phyloP scores from a whole-genome alignment of 2,797 vertebrate genomes.

The Tinamus major region DNA sequence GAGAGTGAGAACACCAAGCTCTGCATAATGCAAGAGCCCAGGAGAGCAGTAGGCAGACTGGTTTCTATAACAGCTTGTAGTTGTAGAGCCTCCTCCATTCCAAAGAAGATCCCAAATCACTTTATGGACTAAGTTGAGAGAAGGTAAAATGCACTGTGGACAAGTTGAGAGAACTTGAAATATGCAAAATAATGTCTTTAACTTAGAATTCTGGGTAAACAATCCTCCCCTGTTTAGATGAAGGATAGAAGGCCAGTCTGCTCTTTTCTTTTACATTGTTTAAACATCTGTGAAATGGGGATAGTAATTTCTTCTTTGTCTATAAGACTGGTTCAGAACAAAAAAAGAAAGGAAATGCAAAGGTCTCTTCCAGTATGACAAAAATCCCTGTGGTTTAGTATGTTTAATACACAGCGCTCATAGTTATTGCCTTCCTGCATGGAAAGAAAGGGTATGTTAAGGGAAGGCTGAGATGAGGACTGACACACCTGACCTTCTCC shows the following conservation, averaged over 20 bases:
- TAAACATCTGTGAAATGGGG: neutral
- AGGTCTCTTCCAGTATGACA: neutral
- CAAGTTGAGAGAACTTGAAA: slow-evolving; percentile 47
- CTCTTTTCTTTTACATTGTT: neutral
- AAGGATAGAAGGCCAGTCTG: neutral
- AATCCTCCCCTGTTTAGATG: slow-evolving; percentile 18
- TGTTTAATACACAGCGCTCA: neutral
- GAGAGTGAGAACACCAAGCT: slow-evolving; percentile 52
- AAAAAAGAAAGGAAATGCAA: neutral
- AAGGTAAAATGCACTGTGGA: slow-evolving; percentile 47
- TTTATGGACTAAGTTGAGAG: slow-evolving; percentile 60
- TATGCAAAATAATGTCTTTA: slow-evolving; percentile 10
- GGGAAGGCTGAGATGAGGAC: neutral
- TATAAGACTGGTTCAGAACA: neutral
- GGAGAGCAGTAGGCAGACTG: slow-evolving; percentile 59
- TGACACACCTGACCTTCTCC: neutral
- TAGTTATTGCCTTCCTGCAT: fast-evolving
- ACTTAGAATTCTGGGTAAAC: slow-evolving; percentile 22
- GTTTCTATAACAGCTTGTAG: slow-evolving; percentile 66
- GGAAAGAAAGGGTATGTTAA: neutral
- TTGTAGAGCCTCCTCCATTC: slow-evolving; percentile 60
- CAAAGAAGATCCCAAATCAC: slow-evolving; percentile 67
- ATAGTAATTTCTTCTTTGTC: neutral
- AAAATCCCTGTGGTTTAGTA: neutral
- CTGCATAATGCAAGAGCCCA: slow-evolving; percentile 59